These are phyloP conservation scores for Aporophyla nigra DNA, from an alignment of 2,888 invertebrate species.

Conservation along the genomic window DNA sequence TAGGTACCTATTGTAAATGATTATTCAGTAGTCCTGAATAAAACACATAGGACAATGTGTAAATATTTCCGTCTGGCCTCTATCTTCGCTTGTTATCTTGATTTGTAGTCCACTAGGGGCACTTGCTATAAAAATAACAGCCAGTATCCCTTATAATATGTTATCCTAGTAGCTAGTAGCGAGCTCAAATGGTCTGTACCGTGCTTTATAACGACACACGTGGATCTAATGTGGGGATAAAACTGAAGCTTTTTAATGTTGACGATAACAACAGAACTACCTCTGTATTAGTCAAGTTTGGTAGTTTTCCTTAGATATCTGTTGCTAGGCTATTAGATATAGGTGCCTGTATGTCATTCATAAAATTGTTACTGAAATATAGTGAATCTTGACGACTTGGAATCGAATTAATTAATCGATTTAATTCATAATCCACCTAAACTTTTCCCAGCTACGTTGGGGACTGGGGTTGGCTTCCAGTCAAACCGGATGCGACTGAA, in stretches of 20 bases:
- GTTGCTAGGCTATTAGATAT: not conserved
- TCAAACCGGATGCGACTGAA: too few species aligned
- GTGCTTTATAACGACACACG: slow-evolving; percentile 79
- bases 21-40: slow-evolving; percentile 69
- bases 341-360: not conserved
- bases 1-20: slow-evolving; percentile 32
- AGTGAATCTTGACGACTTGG: not conserved
- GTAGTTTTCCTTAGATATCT: slow-evolving; percentile 21
- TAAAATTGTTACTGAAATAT: not conserved
- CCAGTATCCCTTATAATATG: slow-evolving; percentile 78
- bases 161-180: slow-evolving; percentile 74
- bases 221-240: slow-evolving; percentile 74
- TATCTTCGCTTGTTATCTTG: slow-evolving; percentile 87
- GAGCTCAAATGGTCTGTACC: slow-evolving; percentile 79
- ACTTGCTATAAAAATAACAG: slow-evolving; percentile 84
- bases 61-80: slow-evolving; percentile 80
- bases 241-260: slow-evolving; percentile 73
- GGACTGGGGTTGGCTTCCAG: too few species aligned
- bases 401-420: not conserved
- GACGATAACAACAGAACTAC: slow-evolving; percentile 65
- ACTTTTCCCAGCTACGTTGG: too few species aligned
- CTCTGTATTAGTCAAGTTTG: slow-evolving; percentile 61
- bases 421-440: too few species aligned
- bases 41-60: slow-evolving; percentile 74
- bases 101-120: slow-evolving; percentile 86